Evolutionary conservation across 1,140 invertebrate species (phyloP).

Genomic region (Drosophila pseudoananassae): DNA sequence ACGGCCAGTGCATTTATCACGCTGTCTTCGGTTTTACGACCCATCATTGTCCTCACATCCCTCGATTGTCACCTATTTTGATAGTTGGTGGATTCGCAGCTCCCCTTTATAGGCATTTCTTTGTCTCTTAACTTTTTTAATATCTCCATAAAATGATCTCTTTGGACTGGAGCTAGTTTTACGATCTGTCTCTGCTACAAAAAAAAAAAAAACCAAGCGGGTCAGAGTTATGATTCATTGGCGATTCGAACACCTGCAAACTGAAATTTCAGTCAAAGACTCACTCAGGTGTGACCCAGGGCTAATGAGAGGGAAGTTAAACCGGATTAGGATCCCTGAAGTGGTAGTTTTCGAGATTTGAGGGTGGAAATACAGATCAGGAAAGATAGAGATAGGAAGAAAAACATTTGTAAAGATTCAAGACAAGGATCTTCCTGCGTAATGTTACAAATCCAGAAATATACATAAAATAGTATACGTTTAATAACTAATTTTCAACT

Average conservation of each 20-base stretch:
- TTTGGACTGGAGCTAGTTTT: conserved; percentile 47
- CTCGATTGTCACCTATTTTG: conserved; percentile 66
- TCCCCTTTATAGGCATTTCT: conserved; percentile 35
- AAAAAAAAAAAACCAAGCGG: conserved; percentile 34
- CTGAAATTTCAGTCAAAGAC: conserved; percentile 24
- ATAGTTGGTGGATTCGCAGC: conserved; percentile 27
- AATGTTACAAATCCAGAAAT: too few relatives aligned
- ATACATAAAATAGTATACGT: neutral
- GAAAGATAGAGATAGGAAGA: neutral
- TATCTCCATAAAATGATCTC: conserved; percentile 69
- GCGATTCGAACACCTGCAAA: conserved; percentile 55
- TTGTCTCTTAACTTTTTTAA: conserved; percentile 46
- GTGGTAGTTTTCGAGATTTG: neutral
- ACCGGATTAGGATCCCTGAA: conserved; percentile 9
- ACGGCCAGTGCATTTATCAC: conserved; percentile 60
- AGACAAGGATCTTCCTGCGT: neutral
- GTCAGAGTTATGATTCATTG: conserved; percentile 57
- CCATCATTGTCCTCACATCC: conserved; percentile 43
- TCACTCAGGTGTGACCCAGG: conserved; percentile 28
- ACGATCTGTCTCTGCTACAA: conserved; percentile 53
- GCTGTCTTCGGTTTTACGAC: conserved; percentile 69
- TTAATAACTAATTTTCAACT: neutral
- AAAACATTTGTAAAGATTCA: neutral
- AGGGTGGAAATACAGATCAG: conserved; percentile 2
- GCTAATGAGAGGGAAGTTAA: conserved; percentile 36